Base-by-base conservation (phyloP, 2,888 invertebrate genomes). In the Lochmaea capreae region DNA sequence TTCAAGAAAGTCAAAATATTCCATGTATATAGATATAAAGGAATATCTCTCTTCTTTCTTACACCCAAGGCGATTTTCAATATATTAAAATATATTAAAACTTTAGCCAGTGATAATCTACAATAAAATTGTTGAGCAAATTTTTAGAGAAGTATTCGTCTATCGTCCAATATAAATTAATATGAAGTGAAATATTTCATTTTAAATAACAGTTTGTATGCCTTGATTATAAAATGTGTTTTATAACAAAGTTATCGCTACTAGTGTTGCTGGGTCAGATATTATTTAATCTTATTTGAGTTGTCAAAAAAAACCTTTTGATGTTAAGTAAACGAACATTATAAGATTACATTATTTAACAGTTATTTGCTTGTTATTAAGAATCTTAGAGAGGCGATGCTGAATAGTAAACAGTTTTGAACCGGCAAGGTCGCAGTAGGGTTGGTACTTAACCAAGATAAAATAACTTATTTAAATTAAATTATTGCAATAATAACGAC, bases 271-370 rank as follows among this genome's bases (percentile, higher is more conserved):
- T 61, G 61, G 61, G 61, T 61, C 39, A 61, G n/a, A 61, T 61
- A 61, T 61, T 61, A 61, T 39, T 39, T 61, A 61, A 61, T 61
- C 61, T 61, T 39, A 16, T 61, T 61, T 61, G 39, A 61, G 18
- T 61, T 61, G 61, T 61, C 61, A 61, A 61, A 61, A 33, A 61
- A 61, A 54, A 16, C 52, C 54, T 10, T 54, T 49, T 49, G 49
- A 49, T 49, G 49, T 26, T 58, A 26, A 26, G 12, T 58, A 58
- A 58, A 58, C 58, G 58, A 18, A 58, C 58, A 22, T 33, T 26
- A 49, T 49, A 11, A 58, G 59, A 61, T 61, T 61, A 61, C 14
- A 61, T 61, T 61, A 61, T 39, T 61, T n/a, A 61, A 61, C 61
- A 61, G 26, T 33, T 61, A 39, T 61, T 61, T 39, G 33, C 33